phyloP scores from a whole-genome alignment of 2,888 invertebrate species.

The Lacanobia wlatinum region DNA sequence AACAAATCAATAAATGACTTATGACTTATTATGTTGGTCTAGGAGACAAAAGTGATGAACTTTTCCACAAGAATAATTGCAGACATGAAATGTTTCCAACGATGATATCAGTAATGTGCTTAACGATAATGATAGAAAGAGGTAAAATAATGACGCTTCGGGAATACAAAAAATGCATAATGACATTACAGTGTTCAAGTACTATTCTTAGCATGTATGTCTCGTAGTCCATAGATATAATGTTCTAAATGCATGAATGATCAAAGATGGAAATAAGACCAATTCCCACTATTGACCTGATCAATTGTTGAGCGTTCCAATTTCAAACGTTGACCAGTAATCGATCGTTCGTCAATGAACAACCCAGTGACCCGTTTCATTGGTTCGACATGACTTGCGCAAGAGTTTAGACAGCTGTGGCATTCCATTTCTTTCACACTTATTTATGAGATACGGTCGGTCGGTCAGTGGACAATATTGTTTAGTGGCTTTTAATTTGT shows the following conservation, averaged over 20 bases:
- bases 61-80: too few relatives aligned
- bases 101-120: neutral
- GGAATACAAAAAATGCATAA: neutral
- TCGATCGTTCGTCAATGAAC: constrained; percentile 48
- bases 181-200: neutral
- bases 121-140: neutral
- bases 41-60: too few relatives aligned
- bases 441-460: neutral
- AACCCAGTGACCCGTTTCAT: constrained; percentile 53
- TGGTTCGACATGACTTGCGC: constrained; percentile 41
- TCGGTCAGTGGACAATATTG: constrained; percentile 7
- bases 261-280: neutral
- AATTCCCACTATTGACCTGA: constrained; percentile 19
- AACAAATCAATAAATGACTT: too few relatives aligned
- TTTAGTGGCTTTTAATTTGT: constrained; percentile 14
- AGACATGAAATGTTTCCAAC: neutral
- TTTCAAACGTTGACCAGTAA: constrained; percentile 36
- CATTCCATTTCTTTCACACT: constrained; percentile 45
- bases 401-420: constrained; percentile 55
- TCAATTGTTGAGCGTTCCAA: constrained; percentile 28
- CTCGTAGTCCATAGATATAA: neutral
- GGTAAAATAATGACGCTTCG: neutral
- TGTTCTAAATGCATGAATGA: neutral
- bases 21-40: too few relatives aligned
- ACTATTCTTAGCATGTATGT: neutral